phyloP scores from a whole-genome alignment of 2,888 invertebrate genomes.

The Griposia aprilina region DNA sequence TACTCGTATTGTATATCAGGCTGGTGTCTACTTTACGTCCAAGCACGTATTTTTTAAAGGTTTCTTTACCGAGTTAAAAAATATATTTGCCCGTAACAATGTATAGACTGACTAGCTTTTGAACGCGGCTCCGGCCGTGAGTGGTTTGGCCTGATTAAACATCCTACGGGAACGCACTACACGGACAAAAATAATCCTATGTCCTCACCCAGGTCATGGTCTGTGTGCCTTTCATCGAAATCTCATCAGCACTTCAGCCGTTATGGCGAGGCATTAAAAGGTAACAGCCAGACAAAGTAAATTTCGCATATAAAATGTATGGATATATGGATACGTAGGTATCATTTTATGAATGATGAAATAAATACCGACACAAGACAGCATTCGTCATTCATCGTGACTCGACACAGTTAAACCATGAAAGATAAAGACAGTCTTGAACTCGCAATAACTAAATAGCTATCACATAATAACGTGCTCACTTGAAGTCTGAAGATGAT shows the following conservation, averaged over 20 bases:
- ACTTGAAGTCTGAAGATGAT: neutral
- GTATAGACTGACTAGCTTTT: neutral
- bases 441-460: neutral
- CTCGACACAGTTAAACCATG: neutral
- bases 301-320: neutral
- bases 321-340: too few relatives aligned
- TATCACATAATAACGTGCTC: neutral
- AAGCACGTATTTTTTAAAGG: too few relatives aligned
- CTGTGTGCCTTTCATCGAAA: neutral
- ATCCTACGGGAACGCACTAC: neutral
- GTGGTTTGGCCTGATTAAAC: neutral
- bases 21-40: neutral
- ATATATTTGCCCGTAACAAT: neutral
- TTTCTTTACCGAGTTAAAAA: neutral
- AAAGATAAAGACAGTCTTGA: constrained; percentile 17
- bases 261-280: too few relatives aligned
- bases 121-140: neutral
- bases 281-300: neutral
- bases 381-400: neutral
- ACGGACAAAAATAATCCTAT: neutral
- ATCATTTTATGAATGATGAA: neutral
- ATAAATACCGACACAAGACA: neutral
- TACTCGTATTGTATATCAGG: too few relatives aligned
- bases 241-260: neutral
- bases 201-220: neutral